Evolutionary conservation across 2,113 vertebrate species (phyloP).

Genomic region (Climacteris rufus): DNA sequence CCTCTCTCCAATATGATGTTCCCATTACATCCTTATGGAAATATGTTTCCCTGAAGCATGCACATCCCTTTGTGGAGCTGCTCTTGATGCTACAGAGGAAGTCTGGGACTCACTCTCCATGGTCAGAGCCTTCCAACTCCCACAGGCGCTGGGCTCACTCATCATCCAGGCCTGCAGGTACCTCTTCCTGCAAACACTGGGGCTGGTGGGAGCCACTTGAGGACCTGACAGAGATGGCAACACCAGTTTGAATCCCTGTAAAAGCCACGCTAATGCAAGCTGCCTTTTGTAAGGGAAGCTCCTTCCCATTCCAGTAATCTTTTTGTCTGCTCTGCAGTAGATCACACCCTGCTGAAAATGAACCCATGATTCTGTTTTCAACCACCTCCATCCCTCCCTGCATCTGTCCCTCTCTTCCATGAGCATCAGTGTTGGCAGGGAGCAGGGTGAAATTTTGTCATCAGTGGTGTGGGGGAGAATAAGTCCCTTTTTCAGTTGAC

Average conservation of each 20-base stretch:
- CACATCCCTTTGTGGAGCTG: background rate
- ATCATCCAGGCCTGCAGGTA: rapidly evolving
- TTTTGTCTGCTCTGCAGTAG: background rate
- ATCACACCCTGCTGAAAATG: background rate
- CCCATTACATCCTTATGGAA: background rate
- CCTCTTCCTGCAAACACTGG: background rate
- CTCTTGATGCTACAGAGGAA: background rate
- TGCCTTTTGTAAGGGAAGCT: background rate
- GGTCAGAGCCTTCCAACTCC: background rate
- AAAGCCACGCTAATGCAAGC: background rate
- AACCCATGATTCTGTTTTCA: background rate
- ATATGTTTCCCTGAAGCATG: background rate
- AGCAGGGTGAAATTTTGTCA: background rate
- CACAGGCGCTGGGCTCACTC: rapidly evolving
- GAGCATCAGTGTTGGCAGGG: background rate
- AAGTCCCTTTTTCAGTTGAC: background rate
- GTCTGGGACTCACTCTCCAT: background rate
- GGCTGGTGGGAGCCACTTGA: background rate
- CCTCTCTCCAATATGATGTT: background rate
- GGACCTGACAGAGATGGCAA: background rate
- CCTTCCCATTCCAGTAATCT: background rate
- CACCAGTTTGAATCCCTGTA: background rate
- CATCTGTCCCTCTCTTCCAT: background rate
- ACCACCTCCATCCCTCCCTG: background rate
- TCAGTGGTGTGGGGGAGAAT: background rate